Evolutionary conservation across 2,888 invertebrate genomes (phyloP).

Genomic region (Notocelia uddmanniana): DNA sequence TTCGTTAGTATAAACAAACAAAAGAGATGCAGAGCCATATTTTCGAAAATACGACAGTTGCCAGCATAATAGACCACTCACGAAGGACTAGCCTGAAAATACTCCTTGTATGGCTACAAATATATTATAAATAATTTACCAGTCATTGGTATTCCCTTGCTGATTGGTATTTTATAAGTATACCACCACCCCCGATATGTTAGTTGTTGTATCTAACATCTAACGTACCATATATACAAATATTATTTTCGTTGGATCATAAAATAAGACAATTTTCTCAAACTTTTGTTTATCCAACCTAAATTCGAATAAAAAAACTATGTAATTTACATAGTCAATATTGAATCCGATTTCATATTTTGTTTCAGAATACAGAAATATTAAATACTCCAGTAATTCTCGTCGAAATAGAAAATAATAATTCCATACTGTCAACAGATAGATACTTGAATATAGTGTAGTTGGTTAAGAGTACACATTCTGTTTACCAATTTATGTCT

Average conservation of each 20-base stretch:
- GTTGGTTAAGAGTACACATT: too few relatives aligned
- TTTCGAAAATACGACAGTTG: not conserved
- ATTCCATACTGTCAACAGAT: not conserved
- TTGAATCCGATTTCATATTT: not conserved
- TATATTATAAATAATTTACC: not conserved
- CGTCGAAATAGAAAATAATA: not conserved
- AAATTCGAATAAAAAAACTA: conserved; percentile 1
- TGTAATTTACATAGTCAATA: not conserved
- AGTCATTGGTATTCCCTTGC: not conserved
- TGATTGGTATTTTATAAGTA: conserved; percentile 46
- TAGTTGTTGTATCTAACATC: conserved; percentile 15
- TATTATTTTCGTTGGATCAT: conserved; percentile 25
- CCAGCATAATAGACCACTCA: conserved; percentile 4
- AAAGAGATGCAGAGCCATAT: not conserved
- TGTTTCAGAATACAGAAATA: not conserved
- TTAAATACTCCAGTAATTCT: not conserved
- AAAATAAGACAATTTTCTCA: too few relatives aligned
- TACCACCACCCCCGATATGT: conserved; percentile 56
- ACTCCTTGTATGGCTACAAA: too few relatives aligned
- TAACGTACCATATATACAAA: conserved; percentile 35
- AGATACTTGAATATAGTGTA: not conserved
- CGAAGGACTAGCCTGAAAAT: not conserved
- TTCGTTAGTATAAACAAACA: not conserved
- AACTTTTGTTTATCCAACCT: conserved; percentile 8
- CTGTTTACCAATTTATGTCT: not conserved